These are phyloP conservation scores for Anodontia alba DNA, from an alignment of 2,888 invertebrate species.

Conservation along the genomic window DNA sequence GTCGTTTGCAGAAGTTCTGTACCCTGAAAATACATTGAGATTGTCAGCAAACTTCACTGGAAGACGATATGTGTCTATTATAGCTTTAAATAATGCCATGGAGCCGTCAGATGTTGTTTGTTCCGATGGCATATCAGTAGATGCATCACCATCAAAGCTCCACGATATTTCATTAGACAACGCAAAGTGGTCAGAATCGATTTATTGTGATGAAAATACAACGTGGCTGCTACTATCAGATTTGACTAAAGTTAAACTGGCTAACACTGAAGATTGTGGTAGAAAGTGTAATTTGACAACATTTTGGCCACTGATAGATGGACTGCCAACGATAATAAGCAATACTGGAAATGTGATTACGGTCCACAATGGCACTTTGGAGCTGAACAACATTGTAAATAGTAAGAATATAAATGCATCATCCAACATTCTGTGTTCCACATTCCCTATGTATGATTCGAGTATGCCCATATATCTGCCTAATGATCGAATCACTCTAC, in stretches of 20 bases:
- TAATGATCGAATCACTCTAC: constrained; percentile 44
- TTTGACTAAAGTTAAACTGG: constrained; percentile 37
- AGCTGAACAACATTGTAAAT: background rate
- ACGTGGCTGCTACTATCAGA: constrained; percentile 48
- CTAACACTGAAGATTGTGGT: background rate
- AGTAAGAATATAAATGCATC: background rate
- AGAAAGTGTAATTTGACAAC: background rate
- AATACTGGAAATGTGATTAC: too few relatives aligned
- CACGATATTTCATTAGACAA: constrained; percentile 47
- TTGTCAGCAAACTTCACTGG: constrained; percentile 38
- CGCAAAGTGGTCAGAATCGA: constrained; percentile 36
- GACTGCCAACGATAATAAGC: background rate
- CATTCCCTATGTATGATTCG: constrained; percentile 15
- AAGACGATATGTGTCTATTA: constrained; percentile 54
- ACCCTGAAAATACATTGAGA: background rate
- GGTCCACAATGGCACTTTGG: background rate
- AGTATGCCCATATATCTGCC: constrained; percentile 47
- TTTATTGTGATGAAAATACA: constrained; percentile 44
- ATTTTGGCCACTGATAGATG: background rate
- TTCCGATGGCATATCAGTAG: constrained; percentile 70
- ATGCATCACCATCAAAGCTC: constrained; percentile 56
- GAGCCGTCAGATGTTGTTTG: constrained; percentile 69
- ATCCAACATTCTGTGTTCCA: constrained; percentile 19
- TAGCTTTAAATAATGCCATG: constrained; percentile 72
- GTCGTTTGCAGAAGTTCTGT: background rate